A percentile compares a stretch with the other conserved stretches of the same genome.
phyloP scores from a whole-genome alignment of 1,140 invertebrate genomes.

The Carcinoscorpius rotundicauda region DNA sequence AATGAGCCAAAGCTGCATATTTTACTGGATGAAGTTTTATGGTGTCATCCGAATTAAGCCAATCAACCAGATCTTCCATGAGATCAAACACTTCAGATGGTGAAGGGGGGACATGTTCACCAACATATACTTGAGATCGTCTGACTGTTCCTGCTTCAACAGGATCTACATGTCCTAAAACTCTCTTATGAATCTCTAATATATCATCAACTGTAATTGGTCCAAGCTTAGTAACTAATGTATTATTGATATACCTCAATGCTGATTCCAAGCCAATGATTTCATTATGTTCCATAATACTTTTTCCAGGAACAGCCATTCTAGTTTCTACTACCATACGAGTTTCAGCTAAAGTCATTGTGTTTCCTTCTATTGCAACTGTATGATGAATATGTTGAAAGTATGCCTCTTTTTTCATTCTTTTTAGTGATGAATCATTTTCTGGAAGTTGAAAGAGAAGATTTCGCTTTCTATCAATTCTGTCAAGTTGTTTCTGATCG shows the following conservation, averaged over 20 bases:
- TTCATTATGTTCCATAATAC: slow-evolving; percentile 93
- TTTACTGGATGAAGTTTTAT: slow-evolving; percentile 73
- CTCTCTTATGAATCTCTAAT: slow-evolving; percentile 79
- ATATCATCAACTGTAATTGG: slow-evolving; percentile 70
- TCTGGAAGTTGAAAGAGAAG: slow-evolving; percentile 66
- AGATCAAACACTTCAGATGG: slow-evolving; percentile 62
- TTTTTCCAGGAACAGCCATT: slow-evolving; percentile 84
- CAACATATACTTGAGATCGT: slow-evolving; percentile 64
- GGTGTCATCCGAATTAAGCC: slow-evolving; percentile 75
- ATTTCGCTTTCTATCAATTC: slow-evolving; percentile 77
- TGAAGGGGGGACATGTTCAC: slow-evolving; percentile 74
- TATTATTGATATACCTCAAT: slow-evolving; percentile 90
- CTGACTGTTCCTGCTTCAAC: slow-evolving; percentile 53
- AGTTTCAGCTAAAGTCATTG: slow-evolving; percentile 86
- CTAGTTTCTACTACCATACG: slow-evolving; percentile 84
- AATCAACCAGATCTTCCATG: slow-evolving; percentile 77
- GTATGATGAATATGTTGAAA: slow-evolving; percentile 96
- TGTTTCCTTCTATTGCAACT: slow-evolving; percentile 94
- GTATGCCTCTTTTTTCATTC: slow-evolving; percentile 87
- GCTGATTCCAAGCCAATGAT: slow-evolving; percentile 86
- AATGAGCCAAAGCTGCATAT: slow-evolving; percentile 87
- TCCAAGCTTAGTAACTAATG: slow-evolving; percentile 49
- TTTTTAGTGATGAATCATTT: slow-evolving; percentile 57
- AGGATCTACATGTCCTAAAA: slow-evolving; percentile 87
- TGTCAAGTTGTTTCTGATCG: slow-evolving; percentile 60